Base-by-base conservation (phyloP, 2,888 invertebrate species). In the Hyalella azteca region DNA sequence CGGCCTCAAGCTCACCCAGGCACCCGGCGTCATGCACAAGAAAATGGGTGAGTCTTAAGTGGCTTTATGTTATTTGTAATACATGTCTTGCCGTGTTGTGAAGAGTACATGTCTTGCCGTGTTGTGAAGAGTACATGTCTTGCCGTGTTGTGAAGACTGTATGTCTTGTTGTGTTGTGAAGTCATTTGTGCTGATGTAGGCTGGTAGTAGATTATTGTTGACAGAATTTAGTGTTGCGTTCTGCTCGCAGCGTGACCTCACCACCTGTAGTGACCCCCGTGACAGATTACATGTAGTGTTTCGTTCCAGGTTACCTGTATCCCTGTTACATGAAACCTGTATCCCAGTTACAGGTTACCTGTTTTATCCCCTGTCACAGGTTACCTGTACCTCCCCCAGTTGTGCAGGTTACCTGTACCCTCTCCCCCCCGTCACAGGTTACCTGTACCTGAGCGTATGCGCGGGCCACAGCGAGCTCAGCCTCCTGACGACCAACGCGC, bases 1-100 rank as follows among this genome's bases (percentile, higher is more conserved):
- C 66, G 83, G 81, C 26, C 79, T 83, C 54, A 83, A 83, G 36
- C 75, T 83, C 22, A 81, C 83, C 13, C 83, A 83, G 49, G 79
- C 79, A 36, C 66, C 78, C 32, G 77, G 80, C 29, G 48, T 83
- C 22, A 48, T 59, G 0, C 78, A 83, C 26, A 83, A 83, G 29
- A 83, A 80, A 45, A 83, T 83, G 32, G 83, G 83, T 83, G 19
- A 49, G 81, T 60, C 5, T 50, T 1, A 50, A 19, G 3, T 45
- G n/a, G n/a, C n/a, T n/a, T n/a, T n/a, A n/a, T n/a, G n/a, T n/a
- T n/a, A n/a, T n/a, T n/a, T n/a, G n/a, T n/a, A n/a, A n/a, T n/a
- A n/a, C n/a, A n/a, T n/a, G n/a, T n/a, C n/a, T n/a, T n/a, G n/a
- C n/a, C n/a, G n/a, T n/a, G n/a, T n/a, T n/a, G n/a, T n/a, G n/a